These are phyloP conservation scores for Hyles vespertilio DNA, from an alignment of 1,140 invertebrate genomes.

Conservation along the genomic window DNA sequence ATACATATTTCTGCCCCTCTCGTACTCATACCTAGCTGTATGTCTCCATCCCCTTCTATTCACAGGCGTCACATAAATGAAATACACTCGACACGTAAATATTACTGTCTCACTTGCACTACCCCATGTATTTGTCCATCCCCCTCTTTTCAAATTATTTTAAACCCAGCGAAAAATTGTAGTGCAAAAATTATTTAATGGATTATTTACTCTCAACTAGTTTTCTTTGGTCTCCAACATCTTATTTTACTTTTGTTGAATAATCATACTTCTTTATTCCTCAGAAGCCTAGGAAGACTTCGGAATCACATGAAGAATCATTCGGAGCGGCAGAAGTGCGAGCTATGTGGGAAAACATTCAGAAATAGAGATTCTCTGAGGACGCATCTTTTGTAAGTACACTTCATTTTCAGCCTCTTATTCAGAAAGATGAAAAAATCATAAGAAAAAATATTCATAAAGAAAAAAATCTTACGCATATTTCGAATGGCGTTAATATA, in stretches of 20 bases:
- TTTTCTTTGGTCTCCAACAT: no score
- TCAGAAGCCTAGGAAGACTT: constrained; percentile 44
- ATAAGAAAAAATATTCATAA: not conserved
- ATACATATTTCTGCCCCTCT: no score
- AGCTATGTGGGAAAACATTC: constrained; percentile 48
- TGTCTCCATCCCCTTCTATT: no score
- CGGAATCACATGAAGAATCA: constrained; percentile 49
- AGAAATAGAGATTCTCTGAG: constrained; percentile 39
- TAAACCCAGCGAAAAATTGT: no score
- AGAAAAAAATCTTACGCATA: not conserved
- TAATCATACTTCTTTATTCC: not conserved
- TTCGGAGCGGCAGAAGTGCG: constrained; percentile 44
- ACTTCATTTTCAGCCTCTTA: not conserved
- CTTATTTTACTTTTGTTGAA: not conserved
- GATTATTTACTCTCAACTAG: no score
- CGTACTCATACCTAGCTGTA: no score
- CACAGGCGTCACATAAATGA: no score
- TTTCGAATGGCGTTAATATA: not conserved
- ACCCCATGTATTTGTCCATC: no score
- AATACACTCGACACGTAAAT: no score
- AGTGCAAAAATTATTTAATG: no score
- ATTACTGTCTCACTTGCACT: no score
- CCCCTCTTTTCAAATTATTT: no score
- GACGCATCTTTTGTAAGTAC: constrained; percentile 52
- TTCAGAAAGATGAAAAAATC: not conserved